Base-by-base conservation (phyloP, 2,113 vertebrate genomes). In the Catharus bicknelli region DNA sequence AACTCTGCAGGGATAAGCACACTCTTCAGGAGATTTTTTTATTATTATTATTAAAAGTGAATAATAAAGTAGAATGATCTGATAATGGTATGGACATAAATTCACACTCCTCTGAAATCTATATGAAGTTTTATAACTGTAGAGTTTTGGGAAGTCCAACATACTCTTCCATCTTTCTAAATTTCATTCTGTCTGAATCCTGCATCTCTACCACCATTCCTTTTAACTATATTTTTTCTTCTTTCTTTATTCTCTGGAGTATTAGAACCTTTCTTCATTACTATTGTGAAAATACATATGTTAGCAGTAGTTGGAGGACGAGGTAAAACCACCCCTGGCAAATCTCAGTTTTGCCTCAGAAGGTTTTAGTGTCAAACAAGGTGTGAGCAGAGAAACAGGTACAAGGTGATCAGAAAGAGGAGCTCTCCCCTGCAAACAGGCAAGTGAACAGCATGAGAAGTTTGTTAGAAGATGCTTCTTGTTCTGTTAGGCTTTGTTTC, bases 21-120 rank as follows among this genome's bases (percentile, higher is more conserved):
- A 66, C 3, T 64, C 23, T 83, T 80, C 16, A 23, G 27, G 23
- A 91, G 8, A 4, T n/a, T 63, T 27, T 42, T n/a, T 63, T 26
- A n/a, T 73, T 69, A 76, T 75, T 32, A 83, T 36, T 36, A 86
- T 93, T 95, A 90, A 47, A 94, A 79, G 18, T 66, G 16, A 94
- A 80, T 91, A 94, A 87, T 81, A 88, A 93, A 91, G 85, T 55
- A 50, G 75, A 91, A 83, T 77, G 32, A 62, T 69, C 59, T 83
- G 42, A 94, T 90, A 77, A 88, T 73, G 20, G 66, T 73, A 80
- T 20, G 72, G 55, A 83, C 75, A 92, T 90, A 93, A 90, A 90
- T 81, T 77, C 83, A 74, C 76, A 63, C n/a, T 80, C 36, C 50
- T 72, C 70, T 88, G 68, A 94, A 93, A 93, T 86, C 47, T 48